Evolutionary conservation across 1,140 invertebrate genomes (phyloP).

Genomic region (Ridgeia piscesae): DNA sequence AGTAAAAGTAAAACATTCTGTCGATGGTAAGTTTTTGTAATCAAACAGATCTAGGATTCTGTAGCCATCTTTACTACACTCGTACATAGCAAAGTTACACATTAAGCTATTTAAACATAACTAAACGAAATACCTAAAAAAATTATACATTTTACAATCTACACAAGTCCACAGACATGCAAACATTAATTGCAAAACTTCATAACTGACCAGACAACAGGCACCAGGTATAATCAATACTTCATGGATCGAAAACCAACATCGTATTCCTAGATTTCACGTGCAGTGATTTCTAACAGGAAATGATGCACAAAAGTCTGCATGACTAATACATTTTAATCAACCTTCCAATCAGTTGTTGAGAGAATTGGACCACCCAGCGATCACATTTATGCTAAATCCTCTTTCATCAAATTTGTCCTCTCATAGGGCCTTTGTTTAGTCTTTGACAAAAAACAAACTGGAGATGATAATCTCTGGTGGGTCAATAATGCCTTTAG

Average conservation of each 20-base stretch:
- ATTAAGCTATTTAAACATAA: background rate
- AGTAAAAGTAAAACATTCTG: background rate
- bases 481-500: background rate
- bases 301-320: background rate
- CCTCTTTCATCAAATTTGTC: background rate
- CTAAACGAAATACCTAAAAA: background rate
- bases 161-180: background rate
- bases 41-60: background rate
- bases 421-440: background rate
- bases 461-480: background rate
- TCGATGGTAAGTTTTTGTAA: background rate
- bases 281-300: background rate
- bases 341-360: background rate
- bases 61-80: background rate
- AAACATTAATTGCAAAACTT: background rate
- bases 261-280: background rate
- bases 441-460: background rate
- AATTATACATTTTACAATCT: background rate
- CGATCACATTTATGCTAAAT: background rate
- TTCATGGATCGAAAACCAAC: background rate
- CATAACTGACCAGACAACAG: background rate
- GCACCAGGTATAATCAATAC: background rate
- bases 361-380: background rate
- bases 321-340: background rate
- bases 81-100: background rate